Evolutionary conservation across 2,113 vertebrate species (phyloP), one percentile per base, ranked within the genome.

Genomic region (Xiphophorus couchianus): DNA sequence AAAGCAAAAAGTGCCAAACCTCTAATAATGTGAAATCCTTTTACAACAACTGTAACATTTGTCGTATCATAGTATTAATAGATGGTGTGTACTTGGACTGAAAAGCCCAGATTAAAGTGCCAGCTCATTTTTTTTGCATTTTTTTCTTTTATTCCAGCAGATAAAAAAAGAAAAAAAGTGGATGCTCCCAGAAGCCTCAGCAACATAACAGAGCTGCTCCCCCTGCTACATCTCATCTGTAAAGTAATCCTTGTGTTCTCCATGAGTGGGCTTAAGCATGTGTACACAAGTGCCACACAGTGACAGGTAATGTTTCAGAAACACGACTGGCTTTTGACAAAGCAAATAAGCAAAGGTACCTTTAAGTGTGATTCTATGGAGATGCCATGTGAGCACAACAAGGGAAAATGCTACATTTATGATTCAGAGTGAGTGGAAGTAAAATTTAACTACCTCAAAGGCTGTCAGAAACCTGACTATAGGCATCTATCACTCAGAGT

Each of bases 251-350:
- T 86, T 85, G 80, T 86, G 88, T 90, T 89, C 87, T 82, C 79
- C 78, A 78, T 88, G 87, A 88, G 87, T 81, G 86, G 81, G 81
- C 74, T 73, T 89, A 84, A 78, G 81, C 76, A 81, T 85, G 87
- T 90, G 84, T 90, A 88, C 90, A 92, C 89, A 89, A 83, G 74
- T 61, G 58, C 37, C 5, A 66, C 61, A 39, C 62, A 1, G 68
- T 86, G 90, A 86, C 90, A 89, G 88, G 89, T 87, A 88, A 86
- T 86, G 82, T 88, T 86, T 90, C 88, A 88, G 82, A 69, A 58
- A 73, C 29, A 71, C 66, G 37, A 11, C 62, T 63, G 1, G 67
- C 76, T 79, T 85, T 73, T 86, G 71, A 90, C 81, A 84, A 76
- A 81, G 80, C 69, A 71, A 84, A 83, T 14, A 85, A 84, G 86